Evolutionary conservation across 2,888 invertebrate species (phyloP), one percentile per base, ranked within the genome.

Genomic region (Eustalomyia histrio): DNA sequence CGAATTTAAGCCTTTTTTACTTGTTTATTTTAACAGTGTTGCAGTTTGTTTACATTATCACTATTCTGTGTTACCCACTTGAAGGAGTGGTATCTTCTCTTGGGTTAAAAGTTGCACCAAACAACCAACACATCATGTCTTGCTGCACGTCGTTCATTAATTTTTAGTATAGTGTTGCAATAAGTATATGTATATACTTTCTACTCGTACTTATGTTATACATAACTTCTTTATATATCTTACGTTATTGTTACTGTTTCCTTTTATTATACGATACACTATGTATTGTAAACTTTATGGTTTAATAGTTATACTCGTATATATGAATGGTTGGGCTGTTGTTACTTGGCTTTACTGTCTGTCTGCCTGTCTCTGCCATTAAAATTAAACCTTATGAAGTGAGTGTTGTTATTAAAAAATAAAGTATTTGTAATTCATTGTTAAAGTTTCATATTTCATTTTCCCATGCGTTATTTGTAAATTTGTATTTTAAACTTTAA

Each of bases 111-210:
- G 6, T 39, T 12, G 12, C 39, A 39, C 12, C 12, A 12, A 39
- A 39, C 21, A 21, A 21, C 21, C 21, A 21, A 39, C 47, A 6
- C 16, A 43, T 57, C 58, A 43, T 12, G 12, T 29, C 29, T 29
- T 29, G 3, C 3, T 43, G 57, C 69, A 69, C 29, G 58, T 58
- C 68, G 43, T 68, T 58, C 18, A 18, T 68, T 68, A 57, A 17
- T 52, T 61, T 60, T 47, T 24, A 39, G 39, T 39, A 3, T 39
- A 39, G 10, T 14, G 2, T 39, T 39, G 10, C 12, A 12, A 2
- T 12, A 2, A 12, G 39, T 39, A 39, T 12, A 8, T 12, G 4
- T 39, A 39, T 6, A 61, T 61, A 47, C 24, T 39, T 39, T 39
- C 39, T 39, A 39, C 39, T 39, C 39, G 12, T 39, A n/a, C n/a